Base-by-base conservation (phyloP, 92 coral and sea anemone genomes). In the Micromussa lordhowensis region DNA sequence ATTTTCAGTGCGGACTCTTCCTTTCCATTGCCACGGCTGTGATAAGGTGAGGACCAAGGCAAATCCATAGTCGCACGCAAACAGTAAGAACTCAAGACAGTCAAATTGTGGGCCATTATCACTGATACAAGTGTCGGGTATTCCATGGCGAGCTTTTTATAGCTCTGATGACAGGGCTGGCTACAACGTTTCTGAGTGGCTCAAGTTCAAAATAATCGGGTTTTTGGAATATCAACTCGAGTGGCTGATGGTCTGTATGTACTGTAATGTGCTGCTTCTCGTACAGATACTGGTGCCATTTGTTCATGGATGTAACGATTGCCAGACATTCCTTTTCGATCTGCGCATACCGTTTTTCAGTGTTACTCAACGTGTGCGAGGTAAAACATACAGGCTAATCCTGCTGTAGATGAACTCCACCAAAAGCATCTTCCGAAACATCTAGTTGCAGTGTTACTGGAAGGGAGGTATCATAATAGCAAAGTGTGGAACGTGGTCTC, bases 81-180 rank as follows among this genome's bases (percentile, higher is more conserved):
- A 63, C 70, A 2, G 3, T 63, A 28, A 21, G 70, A 63, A 21
- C 40, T 36, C 40, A 36, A n/a, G 32, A 40, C 89, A 75, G 22
- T 57, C 53, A 84, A 81, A 89, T 70, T 89, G 93, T 18, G 95
- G 81, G 5, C 93, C 91, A 68, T 92, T 92, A 73, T 92, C 92
- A 2, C 88, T 84, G 86, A 86, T 90, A 82, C 83, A 84, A 9
- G 85, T 49, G 21, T 21, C 70, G 36, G 94, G 94, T 48, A 84
- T 81, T 21, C 87, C 85, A 72, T 24, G 85, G n/a, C 90, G 5
- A 32, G 93, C 74, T 74, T 51, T 85, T 85, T 17, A 82, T 90
- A 21, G 79, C 73, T 63, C 72, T 54, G 40, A 85, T 40, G 15
- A 79, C 31, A 5, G 90, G 63, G 4, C 82, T 24, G 26, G 88